Percentiles rank a stretch among this genome's conserved stretches.
These are phyloP conservation scores for Bellardia bayeri DNA, from an alignment of 2,888 invertebrate genomes.

Conservation along the genomic window DNA sequence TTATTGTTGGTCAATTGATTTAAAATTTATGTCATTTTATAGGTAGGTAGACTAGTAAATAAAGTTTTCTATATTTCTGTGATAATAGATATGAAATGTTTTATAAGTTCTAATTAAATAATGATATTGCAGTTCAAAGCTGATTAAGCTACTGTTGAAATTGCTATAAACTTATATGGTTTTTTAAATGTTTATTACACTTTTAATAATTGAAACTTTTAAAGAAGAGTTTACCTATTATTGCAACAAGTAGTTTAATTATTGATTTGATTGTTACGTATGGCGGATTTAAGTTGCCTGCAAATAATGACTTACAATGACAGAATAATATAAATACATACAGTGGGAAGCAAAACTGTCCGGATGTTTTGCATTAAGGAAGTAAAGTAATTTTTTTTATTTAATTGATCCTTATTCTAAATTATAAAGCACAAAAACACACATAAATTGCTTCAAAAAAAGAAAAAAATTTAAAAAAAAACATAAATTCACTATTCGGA, in stretches of 20 bases:
- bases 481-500: no score
- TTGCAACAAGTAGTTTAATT: neutral
- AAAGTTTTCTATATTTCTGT: slow-evolving; percentile 17
- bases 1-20: neutral
- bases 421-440: no score
- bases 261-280: neutral
- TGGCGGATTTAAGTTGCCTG: neutral
- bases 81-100: slow-evolving; percentile 29
- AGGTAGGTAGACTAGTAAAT: neutral
- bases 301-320: neutral
- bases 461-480: no score
- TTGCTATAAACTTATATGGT: neutral
- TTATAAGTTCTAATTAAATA: slow-evolving; percentile 52
- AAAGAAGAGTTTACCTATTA: neutral
- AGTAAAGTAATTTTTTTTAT: no score
- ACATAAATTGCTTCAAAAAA: no score
- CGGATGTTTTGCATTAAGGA: no score
- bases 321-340: no score
- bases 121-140: neutral
- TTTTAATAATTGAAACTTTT: neutral
- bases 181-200: neutral
- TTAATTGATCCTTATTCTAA: no score
- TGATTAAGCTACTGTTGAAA: neutral
- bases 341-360: no score
- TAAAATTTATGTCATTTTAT: neutral